These are phyloP conservation scores for Takifugu flavidus DNA, from an alignment of 2,113 vertebrate species.

Conservation along the genomic window DNA sequence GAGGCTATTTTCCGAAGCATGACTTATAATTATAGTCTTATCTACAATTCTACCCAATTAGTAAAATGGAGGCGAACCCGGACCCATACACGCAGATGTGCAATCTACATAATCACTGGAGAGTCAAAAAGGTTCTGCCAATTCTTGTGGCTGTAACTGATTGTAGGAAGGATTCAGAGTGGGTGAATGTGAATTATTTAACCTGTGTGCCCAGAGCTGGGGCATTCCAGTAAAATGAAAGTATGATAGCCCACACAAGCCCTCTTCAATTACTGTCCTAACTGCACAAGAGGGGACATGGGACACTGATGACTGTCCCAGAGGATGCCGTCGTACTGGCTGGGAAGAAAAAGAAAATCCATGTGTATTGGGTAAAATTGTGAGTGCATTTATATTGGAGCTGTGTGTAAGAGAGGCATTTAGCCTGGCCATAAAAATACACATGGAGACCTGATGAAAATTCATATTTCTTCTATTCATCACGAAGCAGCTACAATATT, in stretches of 20 bases:
- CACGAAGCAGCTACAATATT: too few species aligned
- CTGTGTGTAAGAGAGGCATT: too few species aligned
- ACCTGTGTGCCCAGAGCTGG: slow-evolving; percentile 21
- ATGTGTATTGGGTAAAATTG: too few species aligned
- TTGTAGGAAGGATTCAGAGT: not conserved
- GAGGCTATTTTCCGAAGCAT: slow-evolving; percentile 27
- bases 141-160: slow-evolving; percentile 25
- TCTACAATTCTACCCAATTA: slow-evolving; percentile 56
- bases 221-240: slow-evolving; percentile 9
- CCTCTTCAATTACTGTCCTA: slow-evolving; percentile 21
- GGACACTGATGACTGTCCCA: slow-evolving; percentile 9
- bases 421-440: slow-evolving; percentile 1
- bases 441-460: too few species aligned
- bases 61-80: slow-evolving; percentile 36
- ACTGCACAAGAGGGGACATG: slow-evolving; percentile 22
- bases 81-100: slow-evolving; percentile 18
- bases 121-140: slow-evolving; percentile 39
- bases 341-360: too few species aligned
- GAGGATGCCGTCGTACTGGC: not conserved
- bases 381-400: too few species aligned
- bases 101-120: slow-evolving; percentile 46
- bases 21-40: slow-evolving; percentile 55
- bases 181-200: slow-evolving; percentile 12
- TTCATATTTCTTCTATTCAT: too few species aligned
- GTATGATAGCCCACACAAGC: slow-evolving; percentile 4